Evolutionary conservation across 2,888 invertebrate genomes (phyloP).

Genomic region (Habroteleia sp.): DNA sequence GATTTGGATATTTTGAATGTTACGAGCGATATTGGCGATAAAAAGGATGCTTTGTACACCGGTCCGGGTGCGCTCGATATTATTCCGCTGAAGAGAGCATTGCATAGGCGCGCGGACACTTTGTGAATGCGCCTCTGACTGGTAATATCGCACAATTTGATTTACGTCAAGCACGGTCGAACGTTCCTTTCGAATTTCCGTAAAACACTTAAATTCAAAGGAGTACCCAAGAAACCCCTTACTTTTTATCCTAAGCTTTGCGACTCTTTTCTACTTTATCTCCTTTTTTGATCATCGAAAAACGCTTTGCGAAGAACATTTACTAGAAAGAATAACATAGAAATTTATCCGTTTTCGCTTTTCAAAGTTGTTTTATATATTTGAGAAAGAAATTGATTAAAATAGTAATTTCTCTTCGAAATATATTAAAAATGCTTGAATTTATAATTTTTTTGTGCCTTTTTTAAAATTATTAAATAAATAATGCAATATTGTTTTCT

Average conservation of each 20-base stretch:
- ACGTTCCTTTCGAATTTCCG: slow-evolving; percentile 42
- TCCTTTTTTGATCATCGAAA: not conserved
- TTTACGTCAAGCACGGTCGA: slow-evolving; percentile 40
- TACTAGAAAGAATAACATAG: too few species aligned
- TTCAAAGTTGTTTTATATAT: too few species aligned
- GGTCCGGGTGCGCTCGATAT: slow-evolving; percentile 17
- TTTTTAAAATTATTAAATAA: too few species aligned
- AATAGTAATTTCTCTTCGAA: too few species aligned
- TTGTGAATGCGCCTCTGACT: slow-evolving; percentile 18
- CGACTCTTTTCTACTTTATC: slow-evolving; percentile 1
- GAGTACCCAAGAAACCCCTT: slow-evolving; percentile 17
- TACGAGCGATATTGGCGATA: slow-evolving; percentile 25
- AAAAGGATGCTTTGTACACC: slow-evolving; percentile 24
- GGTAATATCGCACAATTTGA: slow-evolving; percentile 46
- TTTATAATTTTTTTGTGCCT: too few species aligned
- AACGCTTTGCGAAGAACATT: not conserved
- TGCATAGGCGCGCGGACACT: not conserved
- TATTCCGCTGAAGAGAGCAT: slow-evolving; percentile 13
- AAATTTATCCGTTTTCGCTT: too few species aligned
- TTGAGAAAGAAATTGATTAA: too few species aligned
- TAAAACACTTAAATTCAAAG: slow-evolving; percentile 35
- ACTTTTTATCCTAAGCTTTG: slow-evolving; percentile 4
- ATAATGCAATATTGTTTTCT: too few species aligned
- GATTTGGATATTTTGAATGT: slow-evolving; percentile 36
- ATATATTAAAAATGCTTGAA: too few species aligned